Percentiles rank a stretch among this genome's conserved stretches.
Evolutionary conservation across 2,888 invertebrate species (phyloP).

Genomic region (Diaphora mendica): DNA sequence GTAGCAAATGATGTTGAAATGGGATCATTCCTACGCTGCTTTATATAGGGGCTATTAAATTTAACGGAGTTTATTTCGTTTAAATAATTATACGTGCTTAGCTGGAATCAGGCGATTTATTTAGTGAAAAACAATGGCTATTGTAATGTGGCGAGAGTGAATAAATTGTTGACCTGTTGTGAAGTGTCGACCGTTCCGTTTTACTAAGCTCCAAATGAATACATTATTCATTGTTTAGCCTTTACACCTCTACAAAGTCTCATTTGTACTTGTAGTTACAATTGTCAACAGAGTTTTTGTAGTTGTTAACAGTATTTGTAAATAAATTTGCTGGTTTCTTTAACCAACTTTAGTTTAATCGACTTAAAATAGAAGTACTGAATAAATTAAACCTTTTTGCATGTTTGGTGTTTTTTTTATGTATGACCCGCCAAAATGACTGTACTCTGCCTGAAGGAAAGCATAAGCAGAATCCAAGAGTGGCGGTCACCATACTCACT

Average conservation of each 20-base stretch:
- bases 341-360: not conserved
- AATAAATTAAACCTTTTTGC: too few relatives aligned
- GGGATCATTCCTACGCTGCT: not conserved
- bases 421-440: too few relatives aligned
- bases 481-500: too few relatives aligned
- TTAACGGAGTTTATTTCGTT: not conserved
- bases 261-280: not conserved
- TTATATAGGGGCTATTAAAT: not conserved
- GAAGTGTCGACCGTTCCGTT: constrained; percentile 25
- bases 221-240: constrained; percentile 3
- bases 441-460: too few relatives aligned
- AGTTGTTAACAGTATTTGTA: not conserved
- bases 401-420: too few relatives aligned
- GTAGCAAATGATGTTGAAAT: not conserved
- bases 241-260: not conserved
- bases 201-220: constrained; percentile 13
- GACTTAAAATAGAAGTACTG: not conserved
- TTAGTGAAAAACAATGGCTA: constrained; percentile 34
- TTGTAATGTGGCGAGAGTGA: constrained; percentile 23
- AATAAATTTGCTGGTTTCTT: not conserved
- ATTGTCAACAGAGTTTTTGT: not conserved
- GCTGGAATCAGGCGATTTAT: constrained; percentile 21
- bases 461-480: too few relatives aligned
- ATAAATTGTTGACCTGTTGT: constrained; percentile 25
- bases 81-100: constrained; percentile 12